Evolutionary conservation across 2,113 vertebrate genomes (phyloP), one percentile per base, ranked within the genome.

Genomic region (Butorides virescens): DNA sequence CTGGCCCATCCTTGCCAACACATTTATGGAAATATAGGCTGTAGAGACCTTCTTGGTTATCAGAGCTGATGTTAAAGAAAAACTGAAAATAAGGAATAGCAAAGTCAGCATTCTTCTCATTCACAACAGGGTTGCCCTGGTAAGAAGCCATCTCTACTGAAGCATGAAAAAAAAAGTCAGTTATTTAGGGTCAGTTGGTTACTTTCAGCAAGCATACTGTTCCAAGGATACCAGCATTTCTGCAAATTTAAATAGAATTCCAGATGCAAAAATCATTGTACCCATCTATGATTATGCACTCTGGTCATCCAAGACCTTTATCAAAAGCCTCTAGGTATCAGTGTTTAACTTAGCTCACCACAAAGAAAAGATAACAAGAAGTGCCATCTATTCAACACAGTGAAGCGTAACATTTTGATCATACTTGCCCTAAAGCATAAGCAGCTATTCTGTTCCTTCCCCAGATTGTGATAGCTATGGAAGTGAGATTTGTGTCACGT

Each of bases 1-100:
- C 15, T 2, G 4, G 32, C 15, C 34, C 8, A 2, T 95, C 74
- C 5, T 27, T 76, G 21, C 34, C 62, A 56, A 91, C 62, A 90
- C 99, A 99, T 73, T 99, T 99, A 93, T 99, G 98, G 92, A 99
- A 99, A 93, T 99, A 99, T 0, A 99, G 98, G 93, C 98, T 99
- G 94, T 99, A 99, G 61, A 99, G 98, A 36, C 99, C 99, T 96
- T 99, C 98, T 87, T 99, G 98, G 56, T 98, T 96, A 10, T 97
- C 93, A 2, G 98, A 98, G 87, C 96, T 98, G 97, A 99, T 97
- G 72, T 98, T 98, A 75, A 99, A 98, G 62, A 76, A 98, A 96
- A 99, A 99, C 99, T 99, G 97, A 27, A 97, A 96, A 73, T 3
- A 80, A 93, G 55, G 32, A 93, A 80, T 29, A 82, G 53, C 56